Evolutionary conservation across 2,113 vertebrate genomes (phyloP).

Genomic region (Siphamia tubifer): DNA sequence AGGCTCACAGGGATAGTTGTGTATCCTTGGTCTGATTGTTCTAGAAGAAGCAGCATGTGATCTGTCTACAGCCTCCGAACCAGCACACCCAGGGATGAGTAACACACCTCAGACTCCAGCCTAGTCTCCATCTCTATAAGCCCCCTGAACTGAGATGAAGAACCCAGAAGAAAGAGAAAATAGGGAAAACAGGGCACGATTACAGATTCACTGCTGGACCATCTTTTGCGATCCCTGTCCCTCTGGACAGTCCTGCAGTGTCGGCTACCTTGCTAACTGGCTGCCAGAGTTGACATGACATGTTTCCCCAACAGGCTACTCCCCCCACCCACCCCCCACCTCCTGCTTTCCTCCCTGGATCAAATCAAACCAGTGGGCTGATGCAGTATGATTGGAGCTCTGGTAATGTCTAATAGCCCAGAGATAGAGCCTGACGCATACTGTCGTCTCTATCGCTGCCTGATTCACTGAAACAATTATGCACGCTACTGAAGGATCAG

Average conservation of each 20-base stretch:
- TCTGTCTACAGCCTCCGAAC: slow-evolving; percentile 40
- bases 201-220: slow-evolving; percentile 23
- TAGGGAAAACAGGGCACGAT: neutral
- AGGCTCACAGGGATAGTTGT: neutral
- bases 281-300: slow-evolving; percentile 44
- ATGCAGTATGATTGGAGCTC: slow-evolving; percentile 55
- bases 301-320: slow-evolving; percentile 44
- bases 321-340: too few relatives aligned
- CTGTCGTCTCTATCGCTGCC: slow-evolving; percentile 52
- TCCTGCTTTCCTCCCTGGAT: slow-evolving; percentile 30
- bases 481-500: slow-evolving; percentile 14
- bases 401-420: slow-evolving; percentile 48
- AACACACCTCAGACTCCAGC: slow-evolving; percentile 43
- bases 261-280: slow-evolving; percentile 38
- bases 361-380: slow-evolving; percentile 57
- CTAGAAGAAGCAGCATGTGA: slow-evolving; percentile 20
- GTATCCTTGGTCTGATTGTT: slow-evolving; percentile 14
- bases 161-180: neutral
- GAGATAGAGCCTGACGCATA: slow-evolving; percentile 39
- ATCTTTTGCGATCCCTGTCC: neutral
- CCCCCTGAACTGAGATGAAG: slow-evolving; percentile 1
- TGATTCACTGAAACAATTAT: slow-evolving; percentile 35
- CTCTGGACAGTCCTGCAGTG: slow-evolving; percentile 13
- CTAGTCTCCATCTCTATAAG: slow-evolving; percentile 46
- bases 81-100: slow-evolving; percentile 48